These are phyloP conservation scores for Syncerus caffer DNA, from an alignment of 2,797 vertebrate species.

Conservation along the genomic window DNA sequence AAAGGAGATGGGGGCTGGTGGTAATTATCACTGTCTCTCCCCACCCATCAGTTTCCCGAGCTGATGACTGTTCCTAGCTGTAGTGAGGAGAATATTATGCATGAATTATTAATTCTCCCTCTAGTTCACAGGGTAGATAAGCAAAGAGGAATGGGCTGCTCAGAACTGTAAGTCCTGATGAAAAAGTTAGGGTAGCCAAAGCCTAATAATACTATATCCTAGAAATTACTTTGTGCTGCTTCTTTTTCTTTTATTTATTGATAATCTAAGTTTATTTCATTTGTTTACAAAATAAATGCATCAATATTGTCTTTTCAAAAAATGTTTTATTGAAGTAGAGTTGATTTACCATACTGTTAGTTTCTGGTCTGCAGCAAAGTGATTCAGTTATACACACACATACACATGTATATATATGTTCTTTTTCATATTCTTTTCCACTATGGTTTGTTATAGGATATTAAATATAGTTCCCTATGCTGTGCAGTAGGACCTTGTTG, in stretches of 20 bases:
- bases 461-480: background rate
- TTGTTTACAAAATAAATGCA: background rate
- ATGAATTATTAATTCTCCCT: background rate
- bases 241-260: background rate
- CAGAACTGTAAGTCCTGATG: background rate
- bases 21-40: background rate
- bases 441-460: background rate
- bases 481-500: background rate
- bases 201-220: background rate
- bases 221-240: background rate
- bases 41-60: background rate
- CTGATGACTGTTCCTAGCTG: accelerated
- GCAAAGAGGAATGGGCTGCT: background rate
- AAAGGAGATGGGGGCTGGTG: too few species aligned
- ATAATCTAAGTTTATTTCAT: background rate
- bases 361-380: background rate
- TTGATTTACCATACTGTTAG: background rate
- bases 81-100: background rate
- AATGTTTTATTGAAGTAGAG: background rate
- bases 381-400: background rate
- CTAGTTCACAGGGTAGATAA: background rate
- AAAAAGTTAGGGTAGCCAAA: background rate
- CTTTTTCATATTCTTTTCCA: background rate
- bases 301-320: background rate
- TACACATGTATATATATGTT: background rate